A percentile compares a stretch with the other conserved stretches of the same genome.
Evolutionary conservation across 2,113 vertebrate species (phyloP).

Genomic region (Fukomys damarensis): DNA sequence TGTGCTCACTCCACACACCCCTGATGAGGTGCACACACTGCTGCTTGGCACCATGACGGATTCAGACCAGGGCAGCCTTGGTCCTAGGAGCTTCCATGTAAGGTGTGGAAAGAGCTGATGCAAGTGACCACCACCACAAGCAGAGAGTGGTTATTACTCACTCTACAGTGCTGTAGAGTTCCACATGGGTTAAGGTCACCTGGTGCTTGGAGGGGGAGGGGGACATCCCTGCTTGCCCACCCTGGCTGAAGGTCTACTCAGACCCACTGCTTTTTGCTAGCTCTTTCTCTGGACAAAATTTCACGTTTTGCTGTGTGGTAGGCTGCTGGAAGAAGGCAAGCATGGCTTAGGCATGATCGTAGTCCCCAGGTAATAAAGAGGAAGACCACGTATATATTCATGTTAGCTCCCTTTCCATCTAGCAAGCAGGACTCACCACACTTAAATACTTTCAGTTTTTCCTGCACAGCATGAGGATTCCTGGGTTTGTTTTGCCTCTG

Average conservation of each 20-base stretch:
- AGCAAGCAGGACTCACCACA: conserved; percentile 4
- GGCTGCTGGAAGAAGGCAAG: background rate
- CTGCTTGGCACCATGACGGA: background rate
- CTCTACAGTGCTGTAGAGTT: fast-evolving
- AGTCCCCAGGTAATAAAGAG: background rate
- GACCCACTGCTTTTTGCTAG: no score
- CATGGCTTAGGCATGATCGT: background rate
- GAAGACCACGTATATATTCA: background rate
- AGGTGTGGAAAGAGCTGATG: background rate
- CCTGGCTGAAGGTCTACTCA: background rate
- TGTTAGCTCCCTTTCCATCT: background rate
- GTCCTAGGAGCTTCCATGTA: background rate
- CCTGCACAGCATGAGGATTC: conserved; percentile 47
- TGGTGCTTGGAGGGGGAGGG: background rate
- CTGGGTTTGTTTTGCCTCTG: conserved; percentile 58
- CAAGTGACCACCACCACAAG: background rate
- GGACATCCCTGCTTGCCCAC: background rate
- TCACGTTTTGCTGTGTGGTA: background rate
- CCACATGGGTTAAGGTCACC: background rate
- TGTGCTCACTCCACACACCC: no score
- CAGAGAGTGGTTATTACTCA: fast-evolving
- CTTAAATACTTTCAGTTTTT: conserved; percentile 58
- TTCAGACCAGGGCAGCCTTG: background rate
- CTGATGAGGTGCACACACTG: background rate
- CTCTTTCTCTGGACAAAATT: background rate